phyloP scores from a whole-genome alignment of 2,797 vertebrate genomes.

The Hemibagrus guttatus region DNA sequence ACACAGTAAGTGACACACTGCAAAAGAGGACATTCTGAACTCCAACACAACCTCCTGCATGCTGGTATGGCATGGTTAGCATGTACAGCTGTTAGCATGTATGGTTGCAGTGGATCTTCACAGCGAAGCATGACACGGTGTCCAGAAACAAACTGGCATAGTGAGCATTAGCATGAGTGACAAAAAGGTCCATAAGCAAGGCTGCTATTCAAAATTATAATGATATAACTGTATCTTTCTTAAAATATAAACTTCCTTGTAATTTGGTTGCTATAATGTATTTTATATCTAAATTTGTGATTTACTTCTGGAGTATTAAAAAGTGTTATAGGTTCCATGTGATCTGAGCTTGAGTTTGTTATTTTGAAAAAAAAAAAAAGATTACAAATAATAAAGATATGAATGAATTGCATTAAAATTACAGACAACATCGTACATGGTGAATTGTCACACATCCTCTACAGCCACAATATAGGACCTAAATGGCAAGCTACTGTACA shows the following conservation, averaged over 20 bases:
- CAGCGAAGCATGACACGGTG: slow-evolving; percentile 29
- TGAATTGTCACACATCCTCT: slow-evolving; percentile 31
- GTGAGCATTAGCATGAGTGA: slow-evolving; percentile 29
- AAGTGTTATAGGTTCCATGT: not conserved
- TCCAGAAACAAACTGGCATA: slow-evolving; percentile 24
- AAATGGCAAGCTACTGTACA: slow-evolving; percentile 34
- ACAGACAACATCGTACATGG: not conserved
- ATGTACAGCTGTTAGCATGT: slow-evolving; percentile 13
- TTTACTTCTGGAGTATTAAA: not conserved
- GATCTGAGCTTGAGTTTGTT: not conserved
- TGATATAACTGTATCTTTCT: not conserved
- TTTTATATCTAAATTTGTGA: not conserved
- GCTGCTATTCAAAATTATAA: not conserved
- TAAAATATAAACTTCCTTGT: slow-evolving; percentile 1
- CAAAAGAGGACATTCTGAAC: slow-evolving; percentile 12
- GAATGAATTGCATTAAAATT: not conserved
- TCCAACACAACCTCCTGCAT: slow-evolving; percentile 15
- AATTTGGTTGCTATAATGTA: not conserved
- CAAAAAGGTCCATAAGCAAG: slow-evolving; percentile 22
- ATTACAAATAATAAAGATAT: not conserved
- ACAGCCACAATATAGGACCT: slow-evolving; percentile 33
- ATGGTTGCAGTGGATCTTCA: not conserved
- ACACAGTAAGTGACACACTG: not conserved
- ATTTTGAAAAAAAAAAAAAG: not conserved
- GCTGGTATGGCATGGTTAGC: slow-evolving; percentile 14